Evolutionary conservation across 2,113 vertebrate genomes (phyloP), one percentile per base, ranked within the genome.

Genomic region (Otus sunia): DNA sequence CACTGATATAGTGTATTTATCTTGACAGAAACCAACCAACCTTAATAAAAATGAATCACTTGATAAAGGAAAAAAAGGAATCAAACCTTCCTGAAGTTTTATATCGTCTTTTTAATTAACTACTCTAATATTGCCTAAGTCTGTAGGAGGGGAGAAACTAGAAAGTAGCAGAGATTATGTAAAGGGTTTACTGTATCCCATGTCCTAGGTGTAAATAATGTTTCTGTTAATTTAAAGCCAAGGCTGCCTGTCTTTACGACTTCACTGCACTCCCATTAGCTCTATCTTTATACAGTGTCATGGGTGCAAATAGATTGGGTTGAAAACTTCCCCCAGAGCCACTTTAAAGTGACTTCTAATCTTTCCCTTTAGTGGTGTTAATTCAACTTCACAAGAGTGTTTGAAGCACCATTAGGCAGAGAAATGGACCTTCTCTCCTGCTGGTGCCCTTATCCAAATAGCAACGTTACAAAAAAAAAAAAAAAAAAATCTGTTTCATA

Each of bases 401-500:
- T 96, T 92, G 93, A 91, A 96, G 89, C 86, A 89, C 89, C 91
- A 92, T 96, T 96, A 96, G 95, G 96, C 96, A 96, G 94, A 94
- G 91, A 96, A 97, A 97, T 94, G 95, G 88, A 86, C 93, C 90
- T 76, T 93, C 86, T 92, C 94, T 77, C 91, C 92, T 92, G 89
- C 59, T 89, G 94, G 75, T 77, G 86, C 56, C 86, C 94, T 95
- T 91, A 91, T 89, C 71, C 89, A 83, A 94, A 86, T 43, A 94
- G 77, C 73, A 88, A 78, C 75, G 9, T n/a, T 66, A 52, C 30
- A 15, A 19, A 36, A 45, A 30, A 56, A 30, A 2, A 30, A 2
- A 50, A 60, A 47, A 34, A 26, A 73, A 66, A 49, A 50, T 69
- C 76, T 83, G 85, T 74, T 94, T 86, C 52, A 37, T 86, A 96